Evolutionary conservation across 2,113 vertebrate species (phyloP), one percentile per base, ranked within the genome.

Genomic region (Myodes glareolus): DNA sequence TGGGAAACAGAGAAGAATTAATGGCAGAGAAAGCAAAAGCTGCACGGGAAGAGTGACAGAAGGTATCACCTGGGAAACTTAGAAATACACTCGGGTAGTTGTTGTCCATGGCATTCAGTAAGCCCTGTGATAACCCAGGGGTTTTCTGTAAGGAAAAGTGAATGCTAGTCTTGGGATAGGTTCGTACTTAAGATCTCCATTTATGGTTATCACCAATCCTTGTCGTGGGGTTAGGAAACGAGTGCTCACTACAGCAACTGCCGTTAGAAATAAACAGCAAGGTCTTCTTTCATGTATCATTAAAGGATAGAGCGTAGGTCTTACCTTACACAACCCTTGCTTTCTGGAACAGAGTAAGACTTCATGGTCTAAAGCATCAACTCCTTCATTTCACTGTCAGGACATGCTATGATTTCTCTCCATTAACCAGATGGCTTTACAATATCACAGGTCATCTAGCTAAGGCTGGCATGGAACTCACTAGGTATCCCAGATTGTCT

Each of bases 111-210:
- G 33, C 33, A 93, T 29, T 84, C 81, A 45, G 70, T 45, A 90
- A 93, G 45, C 23, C 25, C 75, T 72, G 0, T 94, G 86, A 97
- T 92, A 52, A 97, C 92, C 80, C 86, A 23, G 23, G 84, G 25
- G 36, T 97, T 97, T 98, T 95, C 61, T 52, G 36, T 42, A 27
- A 91, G 97, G 9, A 58, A 47, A 17, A 94, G 5, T 12, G 39
- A 96, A 96, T 96, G n/a, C 47, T 61, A 50, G 33, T 89, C 95
- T 97, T 97, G 92, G 77, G 67, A 90, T 92, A 91, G 78, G 95
- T 95, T 94, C 98, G 61, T 96, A 95, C 70, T 75, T 27, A 70
- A 98, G 91, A 97, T 95, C 81, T 97, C 45, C 78, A 67, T 97
- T 88, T 97, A 93, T 55, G 23, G 39, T 96, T 88, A 88, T 92